Base-by-base conservation (phyloP, 2,888 invertebrate genomes). In the Torymus auratus region DNA sequence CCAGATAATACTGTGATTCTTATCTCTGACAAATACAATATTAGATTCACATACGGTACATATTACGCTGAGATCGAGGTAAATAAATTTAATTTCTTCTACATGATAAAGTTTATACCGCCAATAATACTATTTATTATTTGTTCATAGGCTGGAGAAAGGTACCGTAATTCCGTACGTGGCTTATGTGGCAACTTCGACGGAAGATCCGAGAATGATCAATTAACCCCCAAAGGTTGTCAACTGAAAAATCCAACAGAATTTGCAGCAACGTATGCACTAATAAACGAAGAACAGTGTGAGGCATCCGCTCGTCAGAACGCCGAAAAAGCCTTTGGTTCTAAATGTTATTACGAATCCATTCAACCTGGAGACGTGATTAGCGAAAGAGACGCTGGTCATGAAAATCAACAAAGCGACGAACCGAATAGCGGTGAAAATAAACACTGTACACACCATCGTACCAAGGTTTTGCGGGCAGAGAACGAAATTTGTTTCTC, bases 161-260 rank as follows among this genome's bases (percentile, higher is more conserved):
- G 92, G 55, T 93, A 93, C 89, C 92, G 93, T 55, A 92, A 92
- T 82, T 91, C 92, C 64, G 91, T 93, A 50, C 92, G 93, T 80
- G 95, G 95, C 81, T 91, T 95, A 60, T 95, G 95, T 86, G 95
- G 95, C 12, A 92, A 92, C 84, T 94, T 92, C 92, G 93, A 92
- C 83, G 93, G 93, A 12, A 93, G 94, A 62, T 84, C 90, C n/a
- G 88, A 90, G 65, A 92, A 93, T 79, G 95, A 95, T 84, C 94
- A 93, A 86, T 88, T 91, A 14, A 92, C 93, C 2, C 94, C 95
- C 0, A 86, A 91, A 78, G 93, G 93, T 75, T 92, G 93, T 85
- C 85, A 94, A 41, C 90, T 94, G 2, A 91, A 92, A 83, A 90
- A 92, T 23, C 89, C 93, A 0, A 90, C 92, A 56, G 89, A 92